phyloP scores from a whole-genome alignment of 2,888 invertebrate species.

The Peribatodes rhomboidaria region DNA sequence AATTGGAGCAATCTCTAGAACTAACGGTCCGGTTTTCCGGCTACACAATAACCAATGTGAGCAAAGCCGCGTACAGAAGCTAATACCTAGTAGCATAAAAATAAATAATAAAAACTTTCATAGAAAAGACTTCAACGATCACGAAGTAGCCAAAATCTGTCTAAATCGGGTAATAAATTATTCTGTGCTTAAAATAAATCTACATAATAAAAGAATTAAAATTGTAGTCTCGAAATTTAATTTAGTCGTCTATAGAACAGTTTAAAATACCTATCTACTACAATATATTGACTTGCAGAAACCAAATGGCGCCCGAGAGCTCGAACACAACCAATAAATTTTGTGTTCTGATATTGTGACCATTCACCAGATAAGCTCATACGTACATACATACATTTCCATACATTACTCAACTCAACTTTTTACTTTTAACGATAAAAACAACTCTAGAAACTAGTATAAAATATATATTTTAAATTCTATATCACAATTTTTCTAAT shows the following conservation, averaged over 20 bases:
- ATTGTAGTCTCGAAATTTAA: slow-evolving; percentile 4
- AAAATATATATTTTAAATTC: too few relatives aligned
- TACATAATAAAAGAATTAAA: slow-evolving; percentile 14
- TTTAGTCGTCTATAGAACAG: not conserved
- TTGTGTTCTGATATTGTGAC: not conserved
- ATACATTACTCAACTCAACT: too few relatives aligned
- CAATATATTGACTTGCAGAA: not conserved
- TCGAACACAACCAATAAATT: not conserved
- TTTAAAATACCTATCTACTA: slow-evolving; percentile 6
- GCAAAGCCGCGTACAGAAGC: too few relatives aligned
- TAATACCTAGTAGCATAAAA: too few relatives aligned
- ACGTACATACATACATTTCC: too few relatives aligned
- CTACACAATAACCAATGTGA: not conserved
- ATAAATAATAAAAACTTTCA: slow-evolving; percentile 12
- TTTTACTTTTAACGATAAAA: too few relatives aligned
- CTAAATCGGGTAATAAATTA: slow-evolving; percentile 3
- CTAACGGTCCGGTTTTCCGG: too few relatives aligned
- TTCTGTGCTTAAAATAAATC: slow-evolving; percentile 7
- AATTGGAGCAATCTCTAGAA: too few relatives aligned
- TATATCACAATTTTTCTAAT: too few relatives aligned
- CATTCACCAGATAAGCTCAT: not conserved
- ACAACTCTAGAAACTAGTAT: too few relatives aligned
- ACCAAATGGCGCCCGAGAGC: not conserved
- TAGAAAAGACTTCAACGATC: slow-evolving; percentile 31
- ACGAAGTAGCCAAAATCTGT: slow-evolving; percentile 19